Evolutionary conservation across 2,113 vertebrate species (phyloP), one percentile per base, ranked within the genome.

Genomic region (Saccopteryx leptura): DNA sequence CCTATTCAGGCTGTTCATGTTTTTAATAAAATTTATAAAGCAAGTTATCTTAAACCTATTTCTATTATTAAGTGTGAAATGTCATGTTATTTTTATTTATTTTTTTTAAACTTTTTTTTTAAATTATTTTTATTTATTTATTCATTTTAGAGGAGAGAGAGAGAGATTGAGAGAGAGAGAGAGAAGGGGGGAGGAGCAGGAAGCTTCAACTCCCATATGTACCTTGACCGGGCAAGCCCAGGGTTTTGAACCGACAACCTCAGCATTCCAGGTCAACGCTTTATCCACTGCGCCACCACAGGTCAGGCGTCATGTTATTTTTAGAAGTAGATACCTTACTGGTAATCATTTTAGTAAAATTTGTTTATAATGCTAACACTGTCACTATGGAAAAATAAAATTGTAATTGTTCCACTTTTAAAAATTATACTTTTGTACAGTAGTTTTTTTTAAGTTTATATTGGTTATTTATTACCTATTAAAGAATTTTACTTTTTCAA

Each of bases 21-120:
- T 96, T 88, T 91, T 85, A 33, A 80, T 93, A 81, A 76, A 31
- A 71, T 93, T 82, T 93, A 19, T 87, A 48, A 94, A 87, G 11
- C 33, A 82, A 83, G 60, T 85, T 46, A 66, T 90, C 71, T 54
- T 94, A 90, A 86, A 78, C 15, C 12, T 94, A 14, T 94, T 96
- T 66, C 76, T 93, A 0, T 50, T 93, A 48, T 76, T 83, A 86
- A 92, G 12, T 92, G 19, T 97, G 60, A 93, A 48, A 65, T 87
- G 24, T 66, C 46, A 46, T 69, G 31, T 78, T 75, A 60, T 84
- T 95, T 87, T 90, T 39, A 50, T n/a, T n/a, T n/a, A n/a, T n/a
- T n/a, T n/a, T n/a, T n/a, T n/a, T n/a, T n/a, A n/a, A n/a, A n/a
- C n/a, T n/a, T n/a, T n/a, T n/a, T n/a, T n/a, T n/a, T n/a, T n/a